Conservation (phyloP, 2,888 invertebrate genomes). For the Aporophyla lueneburgensis region DNA sequence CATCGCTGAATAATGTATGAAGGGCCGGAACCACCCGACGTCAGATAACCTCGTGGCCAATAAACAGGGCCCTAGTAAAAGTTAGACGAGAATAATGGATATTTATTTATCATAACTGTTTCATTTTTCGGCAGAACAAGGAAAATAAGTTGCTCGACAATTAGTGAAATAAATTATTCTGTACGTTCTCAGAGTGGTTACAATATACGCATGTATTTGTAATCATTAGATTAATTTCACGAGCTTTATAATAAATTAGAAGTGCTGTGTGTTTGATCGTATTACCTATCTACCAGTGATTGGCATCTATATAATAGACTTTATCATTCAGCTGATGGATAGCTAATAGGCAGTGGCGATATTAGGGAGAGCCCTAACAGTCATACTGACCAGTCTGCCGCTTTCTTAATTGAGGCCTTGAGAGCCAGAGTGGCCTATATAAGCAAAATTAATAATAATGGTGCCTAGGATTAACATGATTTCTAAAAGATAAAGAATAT, state of each 20-base stretch:
- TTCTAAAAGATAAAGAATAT: no score
- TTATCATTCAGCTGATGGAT: background rate
- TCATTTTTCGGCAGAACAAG: slow-evolving; percentile 20
- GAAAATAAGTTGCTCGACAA: slow-evolving; percentile 1
- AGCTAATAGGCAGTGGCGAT: background rate
- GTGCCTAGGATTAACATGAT: no score
- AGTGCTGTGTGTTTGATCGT: background rate
- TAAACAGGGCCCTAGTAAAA: slow-evolving; percentile 66
- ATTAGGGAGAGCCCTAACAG: background rate
- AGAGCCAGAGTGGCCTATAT: no score
- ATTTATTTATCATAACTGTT: slow-evolving; percentile 56
- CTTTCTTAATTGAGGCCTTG: background rate
- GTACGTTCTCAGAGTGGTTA: background rate
- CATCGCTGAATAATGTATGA: slow-evolving; percentile 80
- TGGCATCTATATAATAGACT: background rate
- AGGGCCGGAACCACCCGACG: slow-evolving; percentile 65
- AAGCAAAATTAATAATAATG: no score
- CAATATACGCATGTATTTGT: background rate
- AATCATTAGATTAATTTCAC: background rate
- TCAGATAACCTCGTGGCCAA: slow-evolving; percentile 65
- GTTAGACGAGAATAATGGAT: slow-evolving; percentile 59
- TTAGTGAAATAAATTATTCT: slow-evolving; percentile 2
- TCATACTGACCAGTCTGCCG: background rate
- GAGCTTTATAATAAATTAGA: no score
- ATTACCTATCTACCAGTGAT: background rate